Percentiles rank a stretch among this genome's conserved stretches.
These are phyloP conservation scores for Ophion ellenae DNA, from an alignment of 2,888 invertebrate species.

Conservation along the genomic window DNA sequence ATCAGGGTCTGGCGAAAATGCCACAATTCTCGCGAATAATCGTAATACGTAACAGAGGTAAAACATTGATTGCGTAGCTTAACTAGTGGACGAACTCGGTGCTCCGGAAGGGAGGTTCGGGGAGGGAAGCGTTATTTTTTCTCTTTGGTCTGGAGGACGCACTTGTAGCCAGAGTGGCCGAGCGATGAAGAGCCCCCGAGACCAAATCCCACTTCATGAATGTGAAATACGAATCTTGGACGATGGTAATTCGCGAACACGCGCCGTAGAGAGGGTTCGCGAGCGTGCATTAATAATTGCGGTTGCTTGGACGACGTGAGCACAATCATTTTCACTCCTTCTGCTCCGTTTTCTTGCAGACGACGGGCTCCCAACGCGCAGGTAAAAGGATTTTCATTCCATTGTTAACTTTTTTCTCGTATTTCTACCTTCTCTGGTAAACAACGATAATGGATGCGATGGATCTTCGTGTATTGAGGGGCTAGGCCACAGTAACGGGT, in stretches of 20 bases:
- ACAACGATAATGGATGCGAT: background rate
- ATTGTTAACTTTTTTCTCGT: background rate
- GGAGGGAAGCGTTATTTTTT: conserved; percentile 52
- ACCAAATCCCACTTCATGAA: conserved; percentile 78
- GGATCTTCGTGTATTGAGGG: background rate
- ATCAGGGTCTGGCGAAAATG: conserved; percentile 25
- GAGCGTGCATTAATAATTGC: conserved; percentile 47
- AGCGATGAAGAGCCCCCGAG: conserved; percentile 46
- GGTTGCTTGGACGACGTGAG: conserved; percentile 28
- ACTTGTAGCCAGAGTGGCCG: conserved; percentile 50
- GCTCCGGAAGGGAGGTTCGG: conserved; percentile 28
- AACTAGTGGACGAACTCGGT: conserved; percentile 27
- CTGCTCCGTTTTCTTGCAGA: conserved; percentile 1
- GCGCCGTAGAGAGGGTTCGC: conserved; percentile 27
- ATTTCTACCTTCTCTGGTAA: background rate
- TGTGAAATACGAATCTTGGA: conserved; percentile 73
- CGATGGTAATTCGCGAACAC: conserved; percentile 57
- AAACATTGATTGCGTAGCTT: background rate
- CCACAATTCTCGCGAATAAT: conserved; percentile 23
- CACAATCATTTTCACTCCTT: conserved; percentile 54
- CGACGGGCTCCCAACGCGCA: background rate
- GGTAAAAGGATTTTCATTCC: background rate
- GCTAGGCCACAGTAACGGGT: too few species aligned
- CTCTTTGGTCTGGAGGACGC: conserved; percentile 69
- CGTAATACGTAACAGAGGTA: conserved; percentile 43